Percentiles rank a stretch among this genome's conserved stretches.
Conservation (phyloP, 2,797 vertebrate genomes). For the Dipus sagitta region DNA sequence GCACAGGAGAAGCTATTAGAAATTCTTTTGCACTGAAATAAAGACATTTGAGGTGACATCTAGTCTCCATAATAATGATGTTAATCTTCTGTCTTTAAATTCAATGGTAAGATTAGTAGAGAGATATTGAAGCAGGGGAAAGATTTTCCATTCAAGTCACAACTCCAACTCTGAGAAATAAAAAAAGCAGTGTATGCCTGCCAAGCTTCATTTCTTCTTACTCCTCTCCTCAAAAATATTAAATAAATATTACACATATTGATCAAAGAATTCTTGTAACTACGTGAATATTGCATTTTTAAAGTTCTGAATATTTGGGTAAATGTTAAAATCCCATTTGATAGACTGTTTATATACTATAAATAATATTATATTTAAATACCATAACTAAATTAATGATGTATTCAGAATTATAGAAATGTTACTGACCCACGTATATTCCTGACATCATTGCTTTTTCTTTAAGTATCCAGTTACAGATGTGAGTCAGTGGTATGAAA, state of each 20-base stretch:
- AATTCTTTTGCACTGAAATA: not conserved
- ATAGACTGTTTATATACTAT: constrained; percentile 42
- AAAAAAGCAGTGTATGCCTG: too few relatives aligned
- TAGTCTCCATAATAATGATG: not conserved
- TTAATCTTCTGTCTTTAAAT: not conserved
- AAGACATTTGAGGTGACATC: not conserved
- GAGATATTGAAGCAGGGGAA: not conserved
- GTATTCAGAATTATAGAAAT: constrained; percentile 54
- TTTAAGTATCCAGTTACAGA: constrained; percentile 48
- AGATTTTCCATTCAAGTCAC: too few relatives aligned
- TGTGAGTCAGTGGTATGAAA: constrained; percentile 55
- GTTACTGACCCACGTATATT: constrained; percentile 19
- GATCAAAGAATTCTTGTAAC: not conserved
- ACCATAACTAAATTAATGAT: not conserved
- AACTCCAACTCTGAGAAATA: too few relatives aligned
- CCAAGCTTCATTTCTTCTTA: not conserved
- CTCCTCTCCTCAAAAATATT: not conserved
- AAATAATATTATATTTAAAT: not conserved
- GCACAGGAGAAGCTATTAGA: not conserved
- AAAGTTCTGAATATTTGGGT: constrained; percentile 10
- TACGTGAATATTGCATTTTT: not conserved
- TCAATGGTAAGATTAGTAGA: not conserved
- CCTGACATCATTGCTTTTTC: constrained; percentile 28
- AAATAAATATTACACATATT: not conserved
- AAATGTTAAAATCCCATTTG: constrained; percentile 57